Evolutionary conservation across 2,113 vertebrate genomes (phyloP).

Genomic region (Alethe castanea): DNA sequence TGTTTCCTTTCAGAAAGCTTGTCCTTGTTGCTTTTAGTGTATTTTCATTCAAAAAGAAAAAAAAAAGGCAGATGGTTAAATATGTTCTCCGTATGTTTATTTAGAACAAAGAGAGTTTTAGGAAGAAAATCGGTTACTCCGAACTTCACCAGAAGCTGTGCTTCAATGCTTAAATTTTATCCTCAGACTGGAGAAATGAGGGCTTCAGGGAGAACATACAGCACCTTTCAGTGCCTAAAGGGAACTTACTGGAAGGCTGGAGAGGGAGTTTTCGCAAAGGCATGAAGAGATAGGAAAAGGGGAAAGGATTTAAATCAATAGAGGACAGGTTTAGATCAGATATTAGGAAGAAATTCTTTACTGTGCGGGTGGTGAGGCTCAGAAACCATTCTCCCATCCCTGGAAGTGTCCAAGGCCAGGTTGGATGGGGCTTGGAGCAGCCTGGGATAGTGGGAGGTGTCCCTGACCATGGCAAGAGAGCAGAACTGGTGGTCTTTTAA

Average conservation of each 20-base stretch:
- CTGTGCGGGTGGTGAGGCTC: neutral
- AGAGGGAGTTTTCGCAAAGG: neutral
- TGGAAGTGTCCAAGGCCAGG: neutral
- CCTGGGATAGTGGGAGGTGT: neutral
- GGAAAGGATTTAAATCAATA: neutral
- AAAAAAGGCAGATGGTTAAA: neutral
- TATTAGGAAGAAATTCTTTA: neutral
- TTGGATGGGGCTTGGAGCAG: neutral
- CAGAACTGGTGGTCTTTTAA: neutral
- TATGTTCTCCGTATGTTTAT: neutral
- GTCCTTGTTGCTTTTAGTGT: neutral
- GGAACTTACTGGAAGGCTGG: neutral
- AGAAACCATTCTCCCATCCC: fast-evolving
- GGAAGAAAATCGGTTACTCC: neutral
- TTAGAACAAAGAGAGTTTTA: neutral
- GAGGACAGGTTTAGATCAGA: neutral
- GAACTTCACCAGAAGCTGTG: neutral
- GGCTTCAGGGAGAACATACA: neutral
- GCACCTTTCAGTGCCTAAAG: neutral
- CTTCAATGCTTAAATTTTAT: neutral
- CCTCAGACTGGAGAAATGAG: neutral
- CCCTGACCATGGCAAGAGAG: neutral
- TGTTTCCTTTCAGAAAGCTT: neutral
- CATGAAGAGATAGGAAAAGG: neutral
- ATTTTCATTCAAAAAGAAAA: neutral